These are phyloP conservation scores for Agrochola litura DNA, from an alignment of 2,888 invertebrate species.

Conservation along the genomic window DNA sequence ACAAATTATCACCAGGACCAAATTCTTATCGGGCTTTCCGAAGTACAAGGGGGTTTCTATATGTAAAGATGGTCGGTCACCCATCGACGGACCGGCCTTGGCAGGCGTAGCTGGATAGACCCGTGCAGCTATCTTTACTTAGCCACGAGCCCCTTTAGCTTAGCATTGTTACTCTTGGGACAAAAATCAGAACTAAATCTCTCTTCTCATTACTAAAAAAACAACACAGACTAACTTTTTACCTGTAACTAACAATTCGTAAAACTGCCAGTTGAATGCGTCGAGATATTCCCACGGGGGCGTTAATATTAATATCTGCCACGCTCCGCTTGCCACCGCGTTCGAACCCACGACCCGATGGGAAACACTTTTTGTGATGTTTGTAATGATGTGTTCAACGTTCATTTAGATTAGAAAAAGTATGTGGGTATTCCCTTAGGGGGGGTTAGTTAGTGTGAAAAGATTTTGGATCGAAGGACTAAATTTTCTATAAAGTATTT, in stretches of 20 bases:
- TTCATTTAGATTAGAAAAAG: conserved; percentile 8
- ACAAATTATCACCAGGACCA: too few species aligned
- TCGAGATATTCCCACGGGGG: conserved; percentile 65
- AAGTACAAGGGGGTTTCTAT: too few species aligned
- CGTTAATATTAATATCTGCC: conserved; percentile 67
- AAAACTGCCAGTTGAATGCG: conserved; percentile 15
- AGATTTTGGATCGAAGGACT: neutral
- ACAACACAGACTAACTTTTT: neutral
- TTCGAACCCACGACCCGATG: conserved; percentile 55
- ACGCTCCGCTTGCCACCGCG: conserved; percentile 69
- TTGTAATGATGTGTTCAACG: conserved; percentile 41
- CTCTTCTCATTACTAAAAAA: neutral
- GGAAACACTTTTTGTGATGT: conserved; percentile 57
- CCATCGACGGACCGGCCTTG: too few species aligned
- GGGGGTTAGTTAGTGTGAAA: too few species aligned
- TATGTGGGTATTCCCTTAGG: neutral
- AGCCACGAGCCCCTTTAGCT: too few species aligned
- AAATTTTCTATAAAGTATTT: too few species aligned
- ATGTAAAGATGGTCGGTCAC: too few species aligned
- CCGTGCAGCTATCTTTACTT: too few species aligned
- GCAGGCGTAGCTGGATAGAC: too few species aligned
- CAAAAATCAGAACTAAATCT: neutral
- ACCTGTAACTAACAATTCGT: conserved; percentile 5
- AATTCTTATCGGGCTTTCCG: too few species aligned
- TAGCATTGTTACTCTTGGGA: too few species aligned